phyloP scores from a whole-genome alignment of 2,113 vertebrate genomes.

The Apodemus sylvaticus region DNA sequence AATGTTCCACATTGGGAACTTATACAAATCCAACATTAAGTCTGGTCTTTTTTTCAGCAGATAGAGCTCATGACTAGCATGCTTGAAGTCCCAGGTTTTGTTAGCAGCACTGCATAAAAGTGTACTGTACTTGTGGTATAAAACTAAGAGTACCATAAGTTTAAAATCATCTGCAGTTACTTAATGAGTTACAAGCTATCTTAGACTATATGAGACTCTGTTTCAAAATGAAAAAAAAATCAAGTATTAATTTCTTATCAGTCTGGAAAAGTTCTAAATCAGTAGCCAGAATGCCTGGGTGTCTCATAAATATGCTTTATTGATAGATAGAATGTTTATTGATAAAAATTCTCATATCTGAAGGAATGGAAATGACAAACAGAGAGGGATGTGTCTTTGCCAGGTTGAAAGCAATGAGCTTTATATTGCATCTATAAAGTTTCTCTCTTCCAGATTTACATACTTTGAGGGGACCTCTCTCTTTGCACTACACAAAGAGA shows the following conservation, averaged over 20 bases:
- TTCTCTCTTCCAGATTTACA: background rate
- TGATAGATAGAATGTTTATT: background rate
- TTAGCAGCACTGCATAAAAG: background rate
- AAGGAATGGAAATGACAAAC: background rate
- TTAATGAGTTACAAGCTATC: background rate
- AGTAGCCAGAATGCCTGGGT: background rate
- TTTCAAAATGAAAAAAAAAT: background rate
- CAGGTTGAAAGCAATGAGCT: background rate
- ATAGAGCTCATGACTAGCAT: background rate
- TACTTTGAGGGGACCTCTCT: background rate
- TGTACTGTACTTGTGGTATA: background rate
- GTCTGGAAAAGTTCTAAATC: background rate
- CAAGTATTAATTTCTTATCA: background rate
- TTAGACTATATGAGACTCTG: background rate
- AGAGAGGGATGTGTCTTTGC: fast-evolving
- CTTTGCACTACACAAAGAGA: background rate
- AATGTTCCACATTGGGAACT: background rate
- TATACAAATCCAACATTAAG: background rate
- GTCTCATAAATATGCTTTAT: background rate
- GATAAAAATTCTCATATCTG: background rate
- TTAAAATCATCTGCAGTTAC: background rate
- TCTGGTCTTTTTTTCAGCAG: too few relatives aligned
- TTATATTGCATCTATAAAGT: background rate
- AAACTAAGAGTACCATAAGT: background rate
- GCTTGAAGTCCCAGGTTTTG: background rate